phyloP scores from a whole-genome alignment of 2,113 vertebrate genomes.

The Columba janthina region DNA sequence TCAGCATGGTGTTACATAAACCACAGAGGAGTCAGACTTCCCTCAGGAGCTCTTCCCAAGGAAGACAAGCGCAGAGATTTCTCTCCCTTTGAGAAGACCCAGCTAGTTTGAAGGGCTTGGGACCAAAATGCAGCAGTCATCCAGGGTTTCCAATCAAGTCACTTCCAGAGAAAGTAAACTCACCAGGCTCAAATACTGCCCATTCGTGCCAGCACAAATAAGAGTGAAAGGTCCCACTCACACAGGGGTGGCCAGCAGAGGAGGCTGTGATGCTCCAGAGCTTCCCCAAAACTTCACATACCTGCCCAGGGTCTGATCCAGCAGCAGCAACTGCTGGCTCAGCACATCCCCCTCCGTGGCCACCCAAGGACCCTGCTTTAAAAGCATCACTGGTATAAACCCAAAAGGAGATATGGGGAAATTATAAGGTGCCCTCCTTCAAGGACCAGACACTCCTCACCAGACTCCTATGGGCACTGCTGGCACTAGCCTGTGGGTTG shows the following conservation, averaged over 20 bases:
- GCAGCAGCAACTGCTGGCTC: background rate
- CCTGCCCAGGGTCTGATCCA: background rate
- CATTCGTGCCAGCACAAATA: background rate
- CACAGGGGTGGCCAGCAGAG: background rate
- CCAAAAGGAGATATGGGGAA: background rate
- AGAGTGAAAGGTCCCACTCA: background rate
- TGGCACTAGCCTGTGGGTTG: background rate
- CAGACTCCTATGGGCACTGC: background rate
- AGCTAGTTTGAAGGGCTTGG: background rate
- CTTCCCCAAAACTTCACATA: background rate
- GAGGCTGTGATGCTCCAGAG: background rate
- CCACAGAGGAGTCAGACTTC: conserved; percentile 33
- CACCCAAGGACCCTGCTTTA: background rate
- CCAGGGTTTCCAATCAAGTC: background rate
- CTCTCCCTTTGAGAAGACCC: background rate
- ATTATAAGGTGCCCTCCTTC: background rate
- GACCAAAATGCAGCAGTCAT: background rate
- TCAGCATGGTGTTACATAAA: conserved; percentile 42
- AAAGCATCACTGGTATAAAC: background rate
- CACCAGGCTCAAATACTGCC: background rate
- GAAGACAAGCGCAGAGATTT: background rate
- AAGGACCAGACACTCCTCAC: background rate
- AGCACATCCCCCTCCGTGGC: background rate
- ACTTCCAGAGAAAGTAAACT: background rate
- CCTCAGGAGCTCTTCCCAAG: background rate